phyloP scores from a whole-genome alignment of 2,797 vertebrate species.

The Hirundo rustica region DNA sequence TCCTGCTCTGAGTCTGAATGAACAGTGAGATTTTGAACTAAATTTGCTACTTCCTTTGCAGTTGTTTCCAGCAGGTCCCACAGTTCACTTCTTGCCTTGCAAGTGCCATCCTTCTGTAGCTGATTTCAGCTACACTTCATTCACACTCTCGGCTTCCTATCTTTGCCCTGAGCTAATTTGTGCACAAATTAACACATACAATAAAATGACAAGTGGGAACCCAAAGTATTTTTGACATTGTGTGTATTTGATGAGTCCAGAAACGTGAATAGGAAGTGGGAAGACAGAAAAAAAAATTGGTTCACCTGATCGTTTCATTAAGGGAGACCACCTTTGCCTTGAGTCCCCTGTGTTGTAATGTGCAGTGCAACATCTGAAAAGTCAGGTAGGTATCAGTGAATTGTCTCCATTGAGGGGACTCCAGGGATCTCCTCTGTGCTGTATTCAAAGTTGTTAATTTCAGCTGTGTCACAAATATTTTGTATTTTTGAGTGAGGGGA shows the following conservation, averaged over 20 bases:
- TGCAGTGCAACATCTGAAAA: not conserved
- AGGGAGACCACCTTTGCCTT: not conserved
- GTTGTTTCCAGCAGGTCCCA: not conserved
- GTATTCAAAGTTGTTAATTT: not conserved
- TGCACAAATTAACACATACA: not conserved
- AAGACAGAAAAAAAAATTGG: not conserved
- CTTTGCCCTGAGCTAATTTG: not conserved
- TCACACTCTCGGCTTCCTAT: not conserved
- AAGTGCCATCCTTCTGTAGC: not conserved
- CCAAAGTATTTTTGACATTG: not conserved
- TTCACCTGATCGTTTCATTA: not conserved
- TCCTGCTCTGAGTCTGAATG: not conserved
- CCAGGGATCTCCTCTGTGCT: not conserved
- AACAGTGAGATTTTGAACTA: not conserved
- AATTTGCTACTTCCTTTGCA: not conserved
- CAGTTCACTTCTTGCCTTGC: not conserved
- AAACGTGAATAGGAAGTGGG: not conserved
- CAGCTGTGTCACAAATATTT: not conserved
- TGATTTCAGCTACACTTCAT: not conserved
- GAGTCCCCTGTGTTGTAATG: accelerated
- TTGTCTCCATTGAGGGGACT: not conserved
- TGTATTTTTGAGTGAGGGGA: not conserved
- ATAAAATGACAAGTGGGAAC: not conserved
- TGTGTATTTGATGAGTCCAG: not conserved
- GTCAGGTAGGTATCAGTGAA: not conserved